These are phyloP conservation scores for Lissonota sp. DNA, from an alignment of 2,888 invertebrate genomes.

Conservation along the genomic window DNA sequence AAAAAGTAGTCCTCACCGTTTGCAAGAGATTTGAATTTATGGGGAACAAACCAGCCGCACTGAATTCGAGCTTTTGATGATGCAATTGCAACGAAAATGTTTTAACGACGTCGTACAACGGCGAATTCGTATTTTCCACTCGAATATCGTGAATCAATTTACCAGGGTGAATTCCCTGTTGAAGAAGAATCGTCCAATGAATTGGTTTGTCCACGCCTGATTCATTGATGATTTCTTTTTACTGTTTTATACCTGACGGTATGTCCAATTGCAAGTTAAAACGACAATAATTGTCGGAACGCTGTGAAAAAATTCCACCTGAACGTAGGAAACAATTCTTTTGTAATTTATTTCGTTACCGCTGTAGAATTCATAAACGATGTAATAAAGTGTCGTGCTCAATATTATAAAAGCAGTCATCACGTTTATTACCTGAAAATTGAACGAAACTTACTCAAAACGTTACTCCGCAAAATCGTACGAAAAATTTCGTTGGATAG, in stretches of 20 bases:
- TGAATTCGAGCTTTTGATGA: slow-evolving; percentile 72
- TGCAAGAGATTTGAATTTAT: slow-evolving; percentile 75
- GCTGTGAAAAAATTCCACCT: slow-evolving; percentile 57
- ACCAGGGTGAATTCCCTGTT: slow-evolving; percentile 41
- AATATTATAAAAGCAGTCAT: slow-evolving; percentile 46
- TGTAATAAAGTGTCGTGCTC: slow-evolving; percentile 59
- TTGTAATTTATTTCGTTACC: slow-evolving; percentile 24
- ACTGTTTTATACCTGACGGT: slow-evolving; percentile 36
- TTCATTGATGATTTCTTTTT: too few relatives aligned
- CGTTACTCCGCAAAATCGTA: neutral
- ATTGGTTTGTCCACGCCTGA: too few relatives aligned
- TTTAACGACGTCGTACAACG: slow-evolving; percentile 56
- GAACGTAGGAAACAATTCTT: slow-evolving; percentile 46
- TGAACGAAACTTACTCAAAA: too few relatives aligned
- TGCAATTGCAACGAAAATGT: slow-evolving; percentile 75
- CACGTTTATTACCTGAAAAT: slow-evolving; percentile 48
- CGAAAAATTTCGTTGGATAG: too few relatives aligned
- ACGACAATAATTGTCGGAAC: slow-evolving; percentile 57
- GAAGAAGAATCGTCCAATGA: neutral
- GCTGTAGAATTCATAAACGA: slow-evolving; percentile 53
- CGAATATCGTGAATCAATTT: slow-evolving; percentile 60
- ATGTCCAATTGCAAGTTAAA: slow-evolving; percentile 60
- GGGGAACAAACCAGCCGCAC: slow-evolving; percentile 74
- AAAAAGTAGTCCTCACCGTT: slow-evolving; percentile 65
- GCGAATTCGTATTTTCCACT: slow-evolving; percentile 45